Base-by-base conservation (phyloP, 2,888 invertebrate species). In the Eupithecia centaureata region DNA sequence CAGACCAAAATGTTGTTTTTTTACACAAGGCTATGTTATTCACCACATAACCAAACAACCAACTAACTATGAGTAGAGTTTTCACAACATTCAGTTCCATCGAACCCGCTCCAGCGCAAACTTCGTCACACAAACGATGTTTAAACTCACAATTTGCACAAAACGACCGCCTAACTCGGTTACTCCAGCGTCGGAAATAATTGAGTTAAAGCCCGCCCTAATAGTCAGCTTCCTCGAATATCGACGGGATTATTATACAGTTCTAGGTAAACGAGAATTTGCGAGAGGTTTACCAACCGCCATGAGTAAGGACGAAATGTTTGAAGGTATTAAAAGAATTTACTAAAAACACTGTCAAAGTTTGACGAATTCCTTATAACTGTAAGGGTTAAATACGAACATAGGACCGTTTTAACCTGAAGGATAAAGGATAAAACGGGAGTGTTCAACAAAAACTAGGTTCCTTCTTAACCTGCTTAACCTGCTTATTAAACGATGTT, bases 121-220 rank as follows among this genome's bases (percentile, higher is more conserved):
- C 68, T 57, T 65, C 51, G 38, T 69, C 68, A 38, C 60, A 35
- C 38, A 61, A 72, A 71, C 63, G 68, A 67, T 72, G 71, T 69
- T 64, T 67, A 58, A 70, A 70, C 64, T 72, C 68, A 64, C 70
- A 67, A 67, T 72, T 70, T 72, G 73, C 59, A 59, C 66, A 63
- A 66, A 69, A 60, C 71, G 65, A 68, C 66, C 73, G 28, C 54
- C 60, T 61, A 67, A 73, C 35, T 73, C 59, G 68, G 65, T 74
- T 76, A 69, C 57, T 57, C 25, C 61, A 54, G 59, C 63, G 61
- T 65, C 25, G 38, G 47, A 32, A 60, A 64, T 74, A 76, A 76
- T 76, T 69, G 65, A 73, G 70, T 75, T 75, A 72, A 61, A 18
- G 62, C 63, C 60, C 47, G 61, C 52, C 35, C 62, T 66, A 67